These are phyloP conservation scores for Drosophila nigritarsus DNA, from an alignment of 2,888 invertebrate species.

Conservation along the genomic window DNA sequence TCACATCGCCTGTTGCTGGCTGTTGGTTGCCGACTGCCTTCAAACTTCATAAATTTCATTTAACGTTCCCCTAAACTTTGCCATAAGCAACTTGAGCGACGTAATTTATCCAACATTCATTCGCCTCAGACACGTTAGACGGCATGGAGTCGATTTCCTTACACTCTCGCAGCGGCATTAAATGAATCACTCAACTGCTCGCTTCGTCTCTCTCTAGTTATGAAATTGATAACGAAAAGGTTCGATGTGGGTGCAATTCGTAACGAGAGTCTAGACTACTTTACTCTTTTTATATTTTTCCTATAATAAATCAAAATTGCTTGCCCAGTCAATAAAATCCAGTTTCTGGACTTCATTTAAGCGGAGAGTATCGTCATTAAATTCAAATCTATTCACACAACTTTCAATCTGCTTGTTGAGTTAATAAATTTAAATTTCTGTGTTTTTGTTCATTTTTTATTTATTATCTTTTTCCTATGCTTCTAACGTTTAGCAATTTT, in stretches of 20 bases:
- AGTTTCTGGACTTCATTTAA: background rate
- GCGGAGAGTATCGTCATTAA: background rate
- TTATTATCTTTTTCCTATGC: background rate
- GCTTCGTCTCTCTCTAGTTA: background rate
- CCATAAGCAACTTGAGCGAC: constrained; percentile 28
- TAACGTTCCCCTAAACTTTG: constrained; percentile 45
- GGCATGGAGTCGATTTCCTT: constrained; percentile 60
- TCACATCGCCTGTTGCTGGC: constrained; percentile 20
- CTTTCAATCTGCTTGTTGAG: background rate
- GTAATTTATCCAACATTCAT: constrained; percentile 20
- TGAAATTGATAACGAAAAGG: background rate
- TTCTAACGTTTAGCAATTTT: background rate
- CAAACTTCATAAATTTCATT: constrained; percentile 43
- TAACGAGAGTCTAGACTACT: background rate
- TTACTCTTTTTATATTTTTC: background rate
- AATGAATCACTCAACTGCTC: constrained; percentile 12
- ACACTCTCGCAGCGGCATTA: constrained; percentile 20
- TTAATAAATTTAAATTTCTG: background rate
- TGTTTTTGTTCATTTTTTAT: background rate
- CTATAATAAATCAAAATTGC: background rate
- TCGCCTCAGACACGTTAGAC: constrained; percentile 55
- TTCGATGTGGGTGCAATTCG: background rate
- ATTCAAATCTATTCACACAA: background rate
- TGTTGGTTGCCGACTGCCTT: constrained; percentile 12
- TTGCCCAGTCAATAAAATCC: background rate